Evolutionary conservation across 2,797 vertebrate species (phyloP).

Genomic region (Propithecus perrieri): DNA sequence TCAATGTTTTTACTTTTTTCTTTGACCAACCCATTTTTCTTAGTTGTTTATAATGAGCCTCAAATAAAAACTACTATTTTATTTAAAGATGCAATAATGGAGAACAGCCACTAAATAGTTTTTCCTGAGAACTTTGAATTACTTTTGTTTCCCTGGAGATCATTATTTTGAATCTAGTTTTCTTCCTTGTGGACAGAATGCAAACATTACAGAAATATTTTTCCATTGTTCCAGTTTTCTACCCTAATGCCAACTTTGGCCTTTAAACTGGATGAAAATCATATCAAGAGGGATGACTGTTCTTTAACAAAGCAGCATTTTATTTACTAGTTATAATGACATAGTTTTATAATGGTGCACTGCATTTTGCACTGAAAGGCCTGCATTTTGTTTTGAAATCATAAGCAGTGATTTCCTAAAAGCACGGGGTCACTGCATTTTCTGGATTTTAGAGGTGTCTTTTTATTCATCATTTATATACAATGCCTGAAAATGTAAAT

Average conservation of each 20-base stretch:
- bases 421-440: neutral
- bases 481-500: neutral
- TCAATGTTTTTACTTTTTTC: neutral
- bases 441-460: neutral
- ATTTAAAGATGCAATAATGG: neutral
- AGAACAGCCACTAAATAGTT: neutral
- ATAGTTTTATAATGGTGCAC: neutral
- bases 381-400: conserved; percentile 37
- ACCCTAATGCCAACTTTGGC: neutral
- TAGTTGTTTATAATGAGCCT: neutral
- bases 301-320: neutral
- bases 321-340: neutral
- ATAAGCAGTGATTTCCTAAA: neutral
- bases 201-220: conserved; percentile 8
- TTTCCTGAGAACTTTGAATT: conserved; percentile 44
- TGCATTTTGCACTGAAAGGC: neutral
- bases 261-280: neutral
- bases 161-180: neutral
- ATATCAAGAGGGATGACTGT: neutral
- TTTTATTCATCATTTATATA: conserved; percentile 2
- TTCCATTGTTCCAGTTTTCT: conserved; percentile 17
- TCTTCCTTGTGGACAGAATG: neutral
- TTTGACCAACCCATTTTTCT: neutral
- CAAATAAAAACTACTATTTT: conserved; percentile 26
- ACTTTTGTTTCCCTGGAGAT: neutral